Conservation (phyloP, 2,888 invertebrate genomes). For the Cremastinae sp. region DNA sequence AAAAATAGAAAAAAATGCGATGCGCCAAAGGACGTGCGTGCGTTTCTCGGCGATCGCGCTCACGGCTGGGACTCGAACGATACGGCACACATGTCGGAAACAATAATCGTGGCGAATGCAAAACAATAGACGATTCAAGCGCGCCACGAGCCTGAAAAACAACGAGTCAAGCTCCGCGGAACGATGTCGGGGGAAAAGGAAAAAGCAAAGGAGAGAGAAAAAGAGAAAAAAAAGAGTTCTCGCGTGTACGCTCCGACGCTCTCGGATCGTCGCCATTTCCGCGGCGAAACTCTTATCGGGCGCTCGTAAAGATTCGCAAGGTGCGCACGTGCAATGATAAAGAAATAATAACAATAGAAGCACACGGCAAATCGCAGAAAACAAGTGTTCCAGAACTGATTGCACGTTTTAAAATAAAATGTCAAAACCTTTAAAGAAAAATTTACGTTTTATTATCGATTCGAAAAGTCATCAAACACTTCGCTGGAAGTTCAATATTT, state of each 20-base stretch:
- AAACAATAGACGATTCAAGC: slow-evolving; percentile 65
- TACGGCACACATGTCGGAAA: slow-evolving; percentile 63
- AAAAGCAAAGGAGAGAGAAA: not conserved
- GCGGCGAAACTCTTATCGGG: slow-evolving; percentile 52
- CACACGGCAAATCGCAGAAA: not conserved
- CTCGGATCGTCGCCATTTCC: slow-evolving; percentile 23
- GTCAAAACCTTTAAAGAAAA: too few relatives aligned
- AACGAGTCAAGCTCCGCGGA: slow-evolving; percentile 15
- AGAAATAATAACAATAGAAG: slow-evolving; percentile 4
- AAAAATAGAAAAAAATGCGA: slow-evolving; percentile 43
- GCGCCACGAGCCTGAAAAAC: slow-evolving; percentile 57
- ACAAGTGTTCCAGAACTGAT: too few relatives aligned
- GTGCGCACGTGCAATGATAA: slow-evolving; percentile 35
- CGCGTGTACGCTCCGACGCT: slow-evolving; percentile 42
- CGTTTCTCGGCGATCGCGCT: slow-evolving; percentile 21
- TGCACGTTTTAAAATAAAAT: too few relatives aligned
- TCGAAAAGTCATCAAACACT: too few relatives aligned
- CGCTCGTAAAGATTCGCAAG: slow-evolving; percentile 53
- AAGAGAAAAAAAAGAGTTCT: slow-evolving; percentile 26
- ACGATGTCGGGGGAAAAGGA: not conserved
- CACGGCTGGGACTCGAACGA: slow-evolving; percentile 49
- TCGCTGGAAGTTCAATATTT: too few relatives aligned
- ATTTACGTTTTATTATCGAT: too few relatives aligned
- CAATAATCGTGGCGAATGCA: slow-evolving; percentile 64
- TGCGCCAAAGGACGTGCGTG: slow-evolving; percentile 26